Percentiles rank a stretch among this genome's conserved stretches.
These are phyloP conservation scores for Heliothis virescens DNA, from an alignment of 1,140 invertebrate genomes.

Conservation along the genomic window DNA sequence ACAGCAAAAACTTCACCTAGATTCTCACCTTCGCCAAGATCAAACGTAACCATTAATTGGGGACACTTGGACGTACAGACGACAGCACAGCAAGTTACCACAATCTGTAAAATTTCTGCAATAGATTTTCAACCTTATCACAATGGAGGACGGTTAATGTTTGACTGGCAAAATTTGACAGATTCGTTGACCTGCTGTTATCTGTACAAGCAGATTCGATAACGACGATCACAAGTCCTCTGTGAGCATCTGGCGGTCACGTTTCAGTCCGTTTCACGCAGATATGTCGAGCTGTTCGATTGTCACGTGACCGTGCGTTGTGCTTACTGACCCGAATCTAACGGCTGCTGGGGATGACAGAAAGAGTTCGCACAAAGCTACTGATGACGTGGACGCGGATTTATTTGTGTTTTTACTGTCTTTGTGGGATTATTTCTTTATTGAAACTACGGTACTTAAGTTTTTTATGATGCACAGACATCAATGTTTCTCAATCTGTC, in stretches of 20 bases:
- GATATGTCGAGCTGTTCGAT: slow-evolving; percentile 3
- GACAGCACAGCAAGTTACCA: too few species aligned
- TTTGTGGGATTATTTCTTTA: too few species aligned
- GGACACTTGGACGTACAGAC: background rate
- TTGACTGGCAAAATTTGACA: too few species aligned
- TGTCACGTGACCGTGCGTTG: slow-evolving; percentile 4
- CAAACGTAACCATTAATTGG: background rate
- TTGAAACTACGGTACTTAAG: too few species aligned
- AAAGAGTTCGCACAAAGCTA: slow-evolving; percentile 12
- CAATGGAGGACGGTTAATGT: too few species aligned
- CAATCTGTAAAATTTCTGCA: too few species aligned
- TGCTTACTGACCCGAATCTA: slow-evolving; percentile 37
- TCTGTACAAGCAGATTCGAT: background rate
- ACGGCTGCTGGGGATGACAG: slow-evolving; percentile 10
- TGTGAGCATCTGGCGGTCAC: background rate
- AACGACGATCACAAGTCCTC: background rate
- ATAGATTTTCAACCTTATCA: too few species aligned
- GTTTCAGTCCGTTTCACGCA: background rate
- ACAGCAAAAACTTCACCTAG: too few species aligned
- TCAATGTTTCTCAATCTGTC: too few species aligned
- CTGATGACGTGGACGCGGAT: background rate
- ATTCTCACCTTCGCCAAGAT: too few species aligned
- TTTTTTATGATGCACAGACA: too few species aligned
- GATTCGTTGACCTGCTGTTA: too few species aligned
- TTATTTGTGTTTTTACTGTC: background rate